Evolutionary conservation across 2,888 invertebrate species (phyloP), one percentile per base, ranked within the genome.

Genomic region (Lasioglossum lativentre): DNA sequence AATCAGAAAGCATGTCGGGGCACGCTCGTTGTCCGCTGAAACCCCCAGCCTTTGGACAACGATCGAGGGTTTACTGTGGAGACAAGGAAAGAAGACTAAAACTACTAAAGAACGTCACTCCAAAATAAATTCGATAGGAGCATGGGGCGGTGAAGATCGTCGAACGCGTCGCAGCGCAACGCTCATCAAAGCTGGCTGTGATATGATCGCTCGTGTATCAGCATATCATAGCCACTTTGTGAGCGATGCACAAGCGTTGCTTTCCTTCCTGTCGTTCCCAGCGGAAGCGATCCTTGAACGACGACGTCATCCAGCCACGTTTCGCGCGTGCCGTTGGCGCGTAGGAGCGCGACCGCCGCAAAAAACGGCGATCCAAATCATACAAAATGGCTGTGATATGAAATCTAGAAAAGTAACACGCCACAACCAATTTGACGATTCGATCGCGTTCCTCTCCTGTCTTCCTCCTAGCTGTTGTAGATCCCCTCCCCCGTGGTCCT

Each of bases 141-240:
- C 12, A n/a, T n/a, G 63, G 27, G 2, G 6, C 6, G 74, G n/a
- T 30, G 38, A n/a, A 59, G 63, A 19, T 56, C 70, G 71, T 56
- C 12, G 71, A 40, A 80, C 80, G 95, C 94, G 45, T 56, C 95
- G 95, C 95, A 56, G 75, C 95, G 95, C 95, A 95, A 93, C 97
- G 98, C 98, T 98, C 98, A 98, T 98, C 98, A 98, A 99, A 98
- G 98, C 98, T 98, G 98, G 98, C 98, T 98, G 98, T 98, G 98
- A 98, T 98, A 98, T 98, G 98, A 96, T 93, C 92, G 94, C 92
- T 93, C 93, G 92, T 93, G 92, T 93, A 95, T 93, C 95, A 95
- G 96, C 98, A 98, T 96, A 97, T 96, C 96, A 98, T 98, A 98
- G 96, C 97, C 98, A 98, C 97, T 97, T 98, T 98, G 98, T 97